Base-by-base conservation (phyloP, 1,140 invertebrate species). In the Drosophila busckii region DNA sequence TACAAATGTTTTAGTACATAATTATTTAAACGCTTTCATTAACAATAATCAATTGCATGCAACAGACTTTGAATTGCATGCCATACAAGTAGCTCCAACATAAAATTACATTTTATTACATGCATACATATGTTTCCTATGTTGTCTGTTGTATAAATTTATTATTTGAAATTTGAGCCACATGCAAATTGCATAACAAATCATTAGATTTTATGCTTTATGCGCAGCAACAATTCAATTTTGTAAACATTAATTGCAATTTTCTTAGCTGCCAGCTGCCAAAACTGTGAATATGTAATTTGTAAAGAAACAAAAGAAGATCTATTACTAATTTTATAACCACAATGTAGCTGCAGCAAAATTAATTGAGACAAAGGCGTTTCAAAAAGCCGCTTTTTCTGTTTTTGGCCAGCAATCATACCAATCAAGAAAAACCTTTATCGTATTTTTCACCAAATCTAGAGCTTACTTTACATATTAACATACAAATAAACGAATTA, bases 381-480 rank as follows among this genome's bases (percentile, higher is more conserved):
- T 38, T 41, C 19, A 19, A 52, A 13, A 1, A 16, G 25, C 40
- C 44, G 28, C 28, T 48, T 31, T 7, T n/a, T 53, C 37, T 34
- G 13, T 42, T 41, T 42, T 26, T 17, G 34, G 7, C 9, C 16
- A 26, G 34, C 6, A 29, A 35, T 10, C 10, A 26, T 12, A 29
- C 7, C 38, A 55, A 37, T n/a, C 42, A 68, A 40, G 25, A 48
- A 62, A 50, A 42, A 35, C 61, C 65, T 56, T 82, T 66, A 54
- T 68, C 45, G 73, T 82, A 78, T 82, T 78, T 78, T 46, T 80
- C 54, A 78, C 73, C 73, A 78, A 78, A 78, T 80, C 73, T 78
- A 78, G 73, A 80, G 68, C 73, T 78, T 80, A 78, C n/a, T n/a
- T n/a, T n/a, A n/a, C n/a, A n/a, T n/a, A n/a, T n/a, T n/a, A n/a